A percentile compares a stretch with the other conserved stretches of the same genome.
phyloP scores from a whole-genome alignment of 2,113 vertebrate species.

The Zingel zingel region DNA sequence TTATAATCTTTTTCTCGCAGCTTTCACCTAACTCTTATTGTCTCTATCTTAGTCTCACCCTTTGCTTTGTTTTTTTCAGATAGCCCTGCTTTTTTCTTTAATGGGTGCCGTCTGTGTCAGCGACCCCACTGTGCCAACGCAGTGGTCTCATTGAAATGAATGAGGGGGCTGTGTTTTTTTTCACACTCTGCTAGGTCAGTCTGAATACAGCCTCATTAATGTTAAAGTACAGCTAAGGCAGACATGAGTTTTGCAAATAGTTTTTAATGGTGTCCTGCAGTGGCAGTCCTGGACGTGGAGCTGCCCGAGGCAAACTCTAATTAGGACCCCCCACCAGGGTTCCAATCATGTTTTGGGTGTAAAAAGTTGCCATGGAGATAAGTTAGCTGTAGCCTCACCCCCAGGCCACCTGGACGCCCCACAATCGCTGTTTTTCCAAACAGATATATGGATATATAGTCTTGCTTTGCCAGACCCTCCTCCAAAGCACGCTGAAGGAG shows the following conservation, averaged over 20 bases:
- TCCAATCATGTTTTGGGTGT: neutral
- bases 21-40: slow-evolving; percentile 19
- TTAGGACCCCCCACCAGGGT: neutral
- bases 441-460: neutral
- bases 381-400: neutral
- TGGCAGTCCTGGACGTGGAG: neutral
- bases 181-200: neutral
- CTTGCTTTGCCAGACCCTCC: no score
- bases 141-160: slow-evolving; percentile 9
- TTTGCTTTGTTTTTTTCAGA: neutral
- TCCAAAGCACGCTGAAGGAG: no score
- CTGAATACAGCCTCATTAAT: slow-evolving; percentile 4
- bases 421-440: neutral
- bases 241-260: neutral
- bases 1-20: neutral
- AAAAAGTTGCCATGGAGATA: neutral
- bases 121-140: neutral
- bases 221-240: neutral
- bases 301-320: neutral
- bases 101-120: neutral
- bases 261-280: neutral
- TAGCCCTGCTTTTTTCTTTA: neutral
- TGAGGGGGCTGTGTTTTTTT: neutral
- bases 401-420: neutral
- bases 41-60: neutral